Conservation (phyloP, 2,797 vertebrate genomes). For the Tragelaphus oryx region DNA sequence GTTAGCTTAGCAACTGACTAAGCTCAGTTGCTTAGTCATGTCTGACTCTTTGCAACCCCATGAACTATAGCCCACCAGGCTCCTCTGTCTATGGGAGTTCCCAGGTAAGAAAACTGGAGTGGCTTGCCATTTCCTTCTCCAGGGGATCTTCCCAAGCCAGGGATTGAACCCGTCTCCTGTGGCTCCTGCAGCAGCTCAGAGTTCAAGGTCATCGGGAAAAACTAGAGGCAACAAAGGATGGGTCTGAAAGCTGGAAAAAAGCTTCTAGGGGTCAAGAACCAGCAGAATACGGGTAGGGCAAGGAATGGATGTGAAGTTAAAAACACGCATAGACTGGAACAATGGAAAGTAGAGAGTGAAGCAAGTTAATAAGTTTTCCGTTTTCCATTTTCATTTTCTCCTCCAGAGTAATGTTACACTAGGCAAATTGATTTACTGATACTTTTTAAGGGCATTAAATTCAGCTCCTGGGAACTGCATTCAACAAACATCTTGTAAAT, state of each 20-base stretch:
- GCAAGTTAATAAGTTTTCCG: not conserved
- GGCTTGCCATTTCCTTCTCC: not conserved
- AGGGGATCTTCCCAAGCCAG: not conserved
- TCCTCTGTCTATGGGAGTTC: not conserved
- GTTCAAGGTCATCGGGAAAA: not conserved
- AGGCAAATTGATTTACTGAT: conserved; percentile 23
- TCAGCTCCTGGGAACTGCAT: not conserved
- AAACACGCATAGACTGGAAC: not conserved
- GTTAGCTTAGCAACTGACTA: not conserved
- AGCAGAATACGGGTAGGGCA: not conserved
- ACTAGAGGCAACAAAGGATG: not conserved
- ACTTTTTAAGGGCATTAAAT: not conserved
- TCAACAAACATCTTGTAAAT: not conserved
- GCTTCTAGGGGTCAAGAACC: not conserved
- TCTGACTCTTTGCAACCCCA: not conserved
- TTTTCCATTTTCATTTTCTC: conserved; percentile 28
- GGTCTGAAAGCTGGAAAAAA: not conserved
- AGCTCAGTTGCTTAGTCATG: not conserved
- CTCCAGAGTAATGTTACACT: not conserved
- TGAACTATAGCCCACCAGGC: not conserved
- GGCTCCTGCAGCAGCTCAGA: not conserved
- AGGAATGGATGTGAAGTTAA: not conserved
- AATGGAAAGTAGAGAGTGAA: not conserved
- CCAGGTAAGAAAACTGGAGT: not conserved
- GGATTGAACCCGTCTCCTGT: not conserved